Evolutionary conservation across 2,888 invertebrate species (phyloP).

Genomic region (Balanococcus diminutus): DNA sequence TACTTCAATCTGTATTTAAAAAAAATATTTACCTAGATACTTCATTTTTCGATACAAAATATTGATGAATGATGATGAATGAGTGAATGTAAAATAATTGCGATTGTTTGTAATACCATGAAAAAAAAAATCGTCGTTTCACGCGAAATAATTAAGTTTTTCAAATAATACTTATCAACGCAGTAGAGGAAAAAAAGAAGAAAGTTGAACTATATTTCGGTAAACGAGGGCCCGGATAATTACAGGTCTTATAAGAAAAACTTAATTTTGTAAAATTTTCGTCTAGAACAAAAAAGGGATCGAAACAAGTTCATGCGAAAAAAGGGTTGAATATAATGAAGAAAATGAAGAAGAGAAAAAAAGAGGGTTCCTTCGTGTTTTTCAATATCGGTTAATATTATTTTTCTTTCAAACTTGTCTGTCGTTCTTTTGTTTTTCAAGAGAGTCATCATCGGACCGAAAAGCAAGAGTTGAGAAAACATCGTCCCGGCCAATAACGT

Average conservation of each 20-base stretch:
- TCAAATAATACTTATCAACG: background rate
- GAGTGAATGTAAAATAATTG: no score
- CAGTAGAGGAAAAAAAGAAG: no score
- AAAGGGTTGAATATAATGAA: conserved; percentile 11
- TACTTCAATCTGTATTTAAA: no score
- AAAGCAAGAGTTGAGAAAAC: background rate
- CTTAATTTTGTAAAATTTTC: conserved; percentile 48
- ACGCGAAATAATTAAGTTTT: conserved; percentile 20
- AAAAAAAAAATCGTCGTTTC: background rate
- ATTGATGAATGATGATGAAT: no score
- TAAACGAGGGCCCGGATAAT: conserved; percentile 19
- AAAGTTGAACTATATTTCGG: background rate
- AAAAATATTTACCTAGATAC: no score
- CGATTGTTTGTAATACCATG: no score
- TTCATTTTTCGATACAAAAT: no score
- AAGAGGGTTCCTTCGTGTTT: conserved; percentile 34
- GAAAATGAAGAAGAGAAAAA: background rate
- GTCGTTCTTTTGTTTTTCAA: background rate
- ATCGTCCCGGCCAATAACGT: background rate
- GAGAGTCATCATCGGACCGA: conserved; percentile 1
- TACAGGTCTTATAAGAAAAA: conserved; percentile 42
- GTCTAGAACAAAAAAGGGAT: background rate
- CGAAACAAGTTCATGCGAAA: background rate
- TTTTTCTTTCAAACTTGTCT: conserved; percentile 12
- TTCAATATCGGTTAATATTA: conserved; percentile 47